Evolutionary conservation across 2,888 invertebrate species (phyloP).

Genomic region (Heliconius aoede): DNA sequence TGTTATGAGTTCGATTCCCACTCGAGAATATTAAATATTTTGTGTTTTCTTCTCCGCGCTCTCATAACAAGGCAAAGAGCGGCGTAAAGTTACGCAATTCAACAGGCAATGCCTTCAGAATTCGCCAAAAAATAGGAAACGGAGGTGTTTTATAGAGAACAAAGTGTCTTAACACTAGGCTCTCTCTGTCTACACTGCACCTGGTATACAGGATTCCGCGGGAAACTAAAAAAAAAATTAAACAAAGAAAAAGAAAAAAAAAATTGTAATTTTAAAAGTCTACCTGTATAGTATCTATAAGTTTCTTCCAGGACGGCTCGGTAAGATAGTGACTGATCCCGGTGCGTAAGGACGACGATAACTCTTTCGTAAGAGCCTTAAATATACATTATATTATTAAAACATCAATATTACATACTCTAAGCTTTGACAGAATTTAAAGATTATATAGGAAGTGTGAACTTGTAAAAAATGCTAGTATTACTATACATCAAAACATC

Average conservation of each 20-base stretch:
- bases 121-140: neutral
- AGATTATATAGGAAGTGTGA: neutral
- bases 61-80: too few species aligned
- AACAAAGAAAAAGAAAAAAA: neutral
- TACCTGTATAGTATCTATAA: slow-evolving; percentile 84
- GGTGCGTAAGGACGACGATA: slow-evolving; percentile 79
- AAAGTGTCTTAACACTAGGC: neutral
- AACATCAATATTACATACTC: neutral
- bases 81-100: too few species aligned
- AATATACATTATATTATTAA: too few species aligned
- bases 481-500: neutral
- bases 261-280: neutral
- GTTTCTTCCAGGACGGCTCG: slow-evolving; percentile 82
- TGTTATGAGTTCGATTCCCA: too few species aligned
- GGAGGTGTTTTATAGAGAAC: neutral
- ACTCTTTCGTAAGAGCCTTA: slow-evolving; percentile 70
- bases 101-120: neutral
- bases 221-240: too few species aligned
- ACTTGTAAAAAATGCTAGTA: neutral
- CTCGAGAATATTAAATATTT: too few species aligned
- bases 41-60: too few species aligned
- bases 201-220: too few species aligned
- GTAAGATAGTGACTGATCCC: slow-evolving; percentile 84
- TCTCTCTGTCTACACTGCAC: too few species aligned
- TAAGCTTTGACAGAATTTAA: neutral